A percentile compares a stretch with the other conserved stretches of the same genome.
These are phyloP conservation scores for Pangasius djambal DNA, from an alignment of 2,797 vertebrate species.

Conservation along the genomic window DNA sequence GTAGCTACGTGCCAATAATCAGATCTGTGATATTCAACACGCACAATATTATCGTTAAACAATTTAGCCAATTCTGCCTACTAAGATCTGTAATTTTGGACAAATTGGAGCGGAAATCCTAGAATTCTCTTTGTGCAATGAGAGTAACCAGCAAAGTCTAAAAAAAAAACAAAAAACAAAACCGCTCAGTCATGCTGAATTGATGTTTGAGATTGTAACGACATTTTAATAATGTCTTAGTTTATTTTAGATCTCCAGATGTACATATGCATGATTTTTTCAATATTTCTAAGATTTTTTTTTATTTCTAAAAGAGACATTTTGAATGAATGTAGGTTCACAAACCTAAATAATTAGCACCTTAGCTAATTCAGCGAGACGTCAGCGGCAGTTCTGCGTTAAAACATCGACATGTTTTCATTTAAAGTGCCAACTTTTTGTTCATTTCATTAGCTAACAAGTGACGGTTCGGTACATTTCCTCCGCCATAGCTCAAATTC, in stretches of 20 bases:
- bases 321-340: conserved; percentile 13
- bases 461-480: neutral
- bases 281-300: neutral
- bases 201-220: neutral
- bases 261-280: conserved; percentile 5
- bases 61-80: neutral
- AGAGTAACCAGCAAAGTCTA: neutral
- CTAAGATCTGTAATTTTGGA: neutral
- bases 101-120: neutral
- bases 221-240: neutral
- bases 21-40: neutral
- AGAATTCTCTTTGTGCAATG: neutral
- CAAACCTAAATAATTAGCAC: conserved; percentile 9
- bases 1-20: neutral
- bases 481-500: neutral
- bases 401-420: neutral
- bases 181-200: neutral
- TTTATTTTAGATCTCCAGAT: neutral
- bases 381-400: neutral
- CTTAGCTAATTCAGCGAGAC: neutral
- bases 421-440: too few relatives aligned
- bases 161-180: neutral
- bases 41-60: neutral
- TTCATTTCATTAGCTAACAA: neutral
- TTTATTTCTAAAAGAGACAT: neutral